Percentiles rank a stretch among this genome's conserved stretches.
These are phyloP conservation scores for Danio rerio DNA, from an alignment of 2,113 vertebrate species.

Conservation along the genomic window DNA sequence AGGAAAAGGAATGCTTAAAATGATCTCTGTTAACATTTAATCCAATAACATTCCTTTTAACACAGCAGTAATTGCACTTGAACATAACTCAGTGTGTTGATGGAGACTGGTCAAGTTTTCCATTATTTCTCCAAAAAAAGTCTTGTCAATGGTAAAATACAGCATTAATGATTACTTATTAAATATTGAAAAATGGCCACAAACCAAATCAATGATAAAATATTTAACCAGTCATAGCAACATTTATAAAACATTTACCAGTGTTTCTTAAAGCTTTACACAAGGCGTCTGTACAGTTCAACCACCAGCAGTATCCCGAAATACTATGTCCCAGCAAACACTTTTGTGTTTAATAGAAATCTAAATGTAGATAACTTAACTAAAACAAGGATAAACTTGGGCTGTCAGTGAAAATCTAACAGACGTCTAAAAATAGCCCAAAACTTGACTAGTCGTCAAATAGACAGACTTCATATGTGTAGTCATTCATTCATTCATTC, in stretches of 20 bases:
- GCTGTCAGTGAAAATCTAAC: no score
- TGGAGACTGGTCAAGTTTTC: neutral
- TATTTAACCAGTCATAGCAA: neutral
- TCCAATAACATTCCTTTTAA: neutral
- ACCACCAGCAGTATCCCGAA: neutral
- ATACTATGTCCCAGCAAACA: neutral
- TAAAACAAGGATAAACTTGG: no score
- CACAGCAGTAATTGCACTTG: constrained; percentile 14
- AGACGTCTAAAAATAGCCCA: no score
- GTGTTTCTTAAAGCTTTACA: neutral
- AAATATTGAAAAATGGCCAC: neutral
- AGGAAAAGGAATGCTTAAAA: neutral
- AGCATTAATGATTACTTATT: neutral
- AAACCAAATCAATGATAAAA: neutral
- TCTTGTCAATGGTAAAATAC: neutral
- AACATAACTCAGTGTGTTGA: neutral
- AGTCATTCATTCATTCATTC: no score
- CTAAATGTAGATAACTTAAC: no score
- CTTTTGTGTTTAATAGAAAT: no score
- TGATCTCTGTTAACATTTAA: neutral
- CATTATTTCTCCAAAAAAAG: neutral
- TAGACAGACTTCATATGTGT: no score
- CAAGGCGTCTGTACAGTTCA: neutral
- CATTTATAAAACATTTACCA: neutral
- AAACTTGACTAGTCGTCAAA: neutral